phyloP scores from a whole-genome alignment of 2,113 vertebrate species.

The Burhinus oedicnemus region DNA sequence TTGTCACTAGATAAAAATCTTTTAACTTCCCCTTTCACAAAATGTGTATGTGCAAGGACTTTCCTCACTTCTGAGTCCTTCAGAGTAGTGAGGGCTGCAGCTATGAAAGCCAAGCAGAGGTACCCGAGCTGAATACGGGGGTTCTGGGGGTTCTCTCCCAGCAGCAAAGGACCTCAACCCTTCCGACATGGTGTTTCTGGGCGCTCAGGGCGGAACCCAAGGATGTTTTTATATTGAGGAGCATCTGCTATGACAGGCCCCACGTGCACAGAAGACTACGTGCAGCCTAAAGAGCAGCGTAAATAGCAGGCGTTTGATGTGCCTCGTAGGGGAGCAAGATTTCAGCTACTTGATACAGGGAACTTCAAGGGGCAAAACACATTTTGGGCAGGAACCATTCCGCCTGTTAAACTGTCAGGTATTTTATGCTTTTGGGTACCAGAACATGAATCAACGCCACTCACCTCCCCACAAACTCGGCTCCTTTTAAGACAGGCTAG shows the following conservation, averaged over 20 bases:
- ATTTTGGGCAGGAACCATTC: neutral
- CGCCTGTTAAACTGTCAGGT: neutral
- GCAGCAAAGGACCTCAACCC: neutral
- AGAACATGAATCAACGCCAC: neutral
- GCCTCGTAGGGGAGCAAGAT: neutral
- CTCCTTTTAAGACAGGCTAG: neutral
- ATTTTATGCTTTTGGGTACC: neutral
- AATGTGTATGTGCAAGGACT: rapidly evolving
- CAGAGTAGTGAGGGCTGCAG: neutral
- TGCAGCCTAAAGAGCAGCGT: rapidly evolving
- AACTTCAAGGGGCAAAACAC: neutral
- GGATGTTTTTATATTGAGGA: neutral
- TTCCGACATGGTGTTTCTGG: neutral
- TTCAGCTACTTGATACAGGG: rapidly evolving
- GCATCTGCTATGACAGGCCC: neutral
- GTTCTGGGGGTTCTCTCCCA: neutral
- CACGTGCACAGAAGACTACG: rapidly evolving
- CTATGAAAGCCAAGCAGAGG: neutral
- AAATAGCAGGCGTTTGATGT: rapidly evolving
- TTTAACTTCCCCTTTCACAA: neutral
- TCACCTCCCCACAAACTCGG: neutral
- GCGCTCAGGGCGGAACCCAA: rapidly evolving
- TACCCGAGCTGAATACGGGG: rapidly evolving
- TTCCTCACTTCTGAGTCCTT: neutral
- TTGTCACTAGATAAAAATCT: neutral